Evolutionary conservation across 2,113 vertebrate genomes (phyloP), one percentile per base, ranked within the genome.

Genomic region (Oncorhynchus masou): DNA sequence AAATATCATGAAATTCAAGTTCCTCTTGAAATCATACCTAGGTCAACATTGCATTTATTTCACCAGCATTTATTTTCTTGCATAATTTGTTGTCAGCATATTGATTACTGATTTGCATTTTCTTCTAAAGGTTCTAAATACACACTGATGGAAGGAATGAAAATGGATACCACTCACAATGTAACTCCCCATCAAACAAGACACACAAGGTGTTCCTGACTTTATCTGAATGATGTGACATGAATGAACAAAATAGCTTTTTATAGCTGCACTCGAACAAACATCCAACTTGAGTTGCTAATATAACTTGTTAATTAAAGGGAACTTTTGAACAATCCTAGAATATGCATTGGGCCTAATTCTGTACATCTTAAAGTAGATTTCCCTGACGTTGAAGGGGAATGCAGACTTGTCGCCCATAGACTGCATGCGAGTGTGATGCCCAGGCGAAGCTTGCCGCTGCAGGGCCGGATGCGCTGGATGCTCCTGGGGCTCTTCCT

Each of bases 391-490:
- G 66, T 70, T 70, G 6, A 16, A 60, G 68, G 69, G 80, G 31
- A 77, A 90, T 90, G 91, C 76, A 80, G 83, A 83, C 83, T 74
- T 39, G 60, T 70, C 79, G 73, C 79, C 80, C 71, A n/a, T 88
- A 87, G 89, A 81, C 74, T n/a, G 74, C 85, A 79, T 86, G 85
- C 22, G 74, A 85, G 90, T 72, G 95, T 83, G 83, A 99, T 99
- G 98, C 92, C 97, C 94, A 96, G 97, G 92, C 96, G 96, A 92
- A 94, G 96, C 79, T 88, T 95, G 65, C 84, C 93, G 34, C 92
- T 98, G 88, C 96, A 97, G 87, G 95, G 94, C 90, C 95, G 95
- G 90, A 93, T 93, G 79, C 97, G 96, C 78, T 98, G 98, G 96
- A 93, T 98, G 0, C 89, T 97, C 25, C 90, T 98, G 80, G 96